A percentile compares a stretch with the other conserved stretches of the same genome.
These are phyloP conservation scores for Platichthys flesus DNA, from an alignment of 2,113 vertebrate species.

Conservation along the genomic window DNA sequence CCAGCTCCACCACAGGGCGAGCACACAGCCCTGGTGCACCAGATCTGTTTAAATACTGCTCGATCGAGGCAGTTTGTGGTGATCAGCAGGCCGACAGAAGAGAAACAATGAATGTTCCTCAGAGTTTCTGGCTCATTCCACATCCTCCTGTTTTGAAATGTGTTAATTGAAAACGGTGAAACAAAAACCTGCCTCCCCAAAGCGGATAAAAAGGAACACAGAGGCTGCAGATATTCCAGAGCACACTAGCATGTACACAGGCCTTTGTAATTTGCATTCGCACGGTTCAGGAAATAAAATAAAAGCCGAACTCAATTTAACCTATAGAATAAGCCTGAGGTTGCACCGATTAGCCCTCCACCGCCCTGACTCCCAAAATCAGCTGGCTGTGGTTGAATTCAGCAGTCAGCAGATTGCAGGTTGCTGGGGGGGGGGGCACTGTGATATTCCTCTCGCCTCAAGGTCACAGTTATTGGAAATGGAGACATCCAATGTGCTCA, in stretches of 20 bases:
- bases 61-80: neutral
- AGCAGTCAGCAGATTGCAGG: constrained; percentile 76
- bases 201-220: neutral
- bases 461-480: constrained; percentile 81
- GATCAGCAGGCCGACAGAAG: neutral
- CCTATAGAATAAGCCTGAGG: constrained; percentile 58
- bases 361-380: constrained; percentile 53
- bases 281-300: constrained; percentile 10
- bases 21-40: too few species aligned
- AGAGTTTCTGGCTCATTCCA: neutral
- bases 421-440: neutral
- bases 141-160: neutral
- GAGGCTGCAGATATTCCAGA: neutral
- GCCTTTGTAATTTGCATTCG: constrained; percentile 36
- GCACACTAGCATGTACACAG: constrained; percentile 10
- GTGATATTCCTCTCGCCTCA: constrained; percentile 69
- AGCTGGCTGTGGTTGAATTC: constrained; percentile 58
- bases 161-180: neutral
- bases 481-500: constrained; percentile 75
- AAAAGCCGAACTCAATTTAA: constrained; percentile 66
- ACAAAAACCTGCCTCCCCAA: neutral
- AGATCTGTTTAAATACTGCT: too few species aligned
- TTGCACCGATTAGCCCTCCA: constrained; percentile 45
- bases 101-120: neutral
- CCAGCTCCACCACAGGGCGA: too few species aligned